Evolutionary conservation across 2,113 vertebrate species (phyloP), one percentile per base, ranked within the genome.

Genomic region (Phalacrocorax aristotelis): DNA sequence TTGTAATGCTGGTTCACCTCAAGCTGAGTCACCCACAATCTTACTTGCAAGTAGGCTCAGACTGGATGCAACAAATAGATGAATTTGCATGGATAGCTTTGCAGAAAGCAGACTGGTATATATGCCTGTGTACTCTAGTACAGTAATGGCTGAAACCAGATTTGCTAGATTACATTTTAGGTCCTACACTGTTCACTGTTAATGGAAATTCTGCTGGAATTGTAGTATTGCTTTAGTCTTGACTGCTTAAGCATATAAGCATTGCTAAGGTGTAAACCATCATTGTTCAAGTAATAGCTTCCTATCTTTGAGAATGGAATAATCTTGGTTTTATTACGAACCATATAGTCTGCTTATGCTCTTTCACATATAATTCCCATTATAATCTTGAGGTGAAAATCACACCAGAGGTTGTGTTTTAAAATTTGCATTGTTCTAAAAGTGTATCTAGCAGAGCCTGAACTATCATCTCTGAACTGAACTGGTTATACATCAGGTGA

Each of bases 1-100:
- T 92, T 80, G 72, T 80, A 83, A 62, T n/a, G n/a, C n/a, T 70
- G 68, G 49, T 80, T 93, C 83, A 93, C 38, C 74, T 90, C 83
- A 83, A 69, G 83, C 83, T 93, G 87, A 87, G 57, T 80, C 78
- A 65, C 52, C 46, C 38, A 25, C 51, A 29, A 18, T 87, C 26
- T 76, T 70, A 44, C 32, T 83, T 93, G 61, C 62, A 93, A 75
- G 38, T 52, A 83, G 78, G 13, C 54, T 87, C 48, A 78, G 32
- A 13, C 13, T 68, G 25, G 10, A 48, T 87, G 62, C 30, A 70
- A 86, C 42, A 86, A 87, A 69, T 22, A 92, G 10, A 70, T 80
- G 30, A 79, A 87, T 87, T 90, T 75, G n/a, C 51, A 21, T 76
- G 30, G 32, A 14, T 46, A 68, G 49, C 26, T 85, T 89, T 91